Evolutionary conservation across 2,113 vertebrate genomes (phyloP).

Genomic region (Telmatochromis brachygnathus): DNA sequence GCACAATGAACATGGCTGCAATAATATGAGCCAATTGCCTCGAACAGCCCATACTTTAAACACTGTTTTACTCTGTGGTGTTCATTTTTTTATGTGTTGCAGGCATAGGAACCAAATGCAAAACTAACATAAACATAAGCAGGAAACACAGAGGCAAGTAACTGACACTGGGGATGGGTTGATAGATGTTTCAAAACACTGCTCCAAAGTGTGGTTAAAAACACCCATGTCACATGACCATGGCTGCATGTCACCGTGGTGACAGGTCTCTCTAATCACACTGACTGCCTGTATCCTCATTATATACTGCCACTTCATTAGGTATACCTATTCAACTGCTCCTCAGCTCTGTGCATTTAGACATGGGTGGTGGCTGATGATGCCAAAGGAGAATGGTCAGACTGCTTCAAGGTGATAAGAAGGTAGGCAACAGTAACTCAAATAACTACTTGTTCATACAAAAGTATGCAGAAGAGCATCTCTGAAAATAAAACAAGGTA

Average conservation of each 20-base stretch:
- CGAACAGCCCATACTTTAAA: background rate
- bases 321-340: background rate
- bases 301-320: background rate
- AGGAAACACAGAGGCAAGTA: background rate
- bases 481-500: background rate
- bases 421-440: background rate
- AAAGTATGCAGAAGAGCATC: background rate
- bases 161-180: background rate
- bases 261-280: background rate
- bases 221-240: background rate
- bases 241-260: background rate
- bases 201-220: background rate
- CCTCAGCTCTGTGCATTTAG: background rate
- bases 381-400: background rate
- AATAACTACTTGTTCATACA: background rate
- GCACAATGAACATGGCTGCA: background rate
- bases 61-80: background rate
- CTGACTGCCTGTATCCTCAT: rapidly evolving
- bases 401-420: background rate
- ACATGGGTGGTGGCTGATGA: background rate
- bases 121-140: background rate
- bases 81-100: background rate
- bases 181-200: background rate
- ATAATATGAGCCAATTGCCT: background rate
- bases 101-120: background rate